Conservation (phyloP, 1,140 invertebrate species). For the Lepidurus apus region DNA sequence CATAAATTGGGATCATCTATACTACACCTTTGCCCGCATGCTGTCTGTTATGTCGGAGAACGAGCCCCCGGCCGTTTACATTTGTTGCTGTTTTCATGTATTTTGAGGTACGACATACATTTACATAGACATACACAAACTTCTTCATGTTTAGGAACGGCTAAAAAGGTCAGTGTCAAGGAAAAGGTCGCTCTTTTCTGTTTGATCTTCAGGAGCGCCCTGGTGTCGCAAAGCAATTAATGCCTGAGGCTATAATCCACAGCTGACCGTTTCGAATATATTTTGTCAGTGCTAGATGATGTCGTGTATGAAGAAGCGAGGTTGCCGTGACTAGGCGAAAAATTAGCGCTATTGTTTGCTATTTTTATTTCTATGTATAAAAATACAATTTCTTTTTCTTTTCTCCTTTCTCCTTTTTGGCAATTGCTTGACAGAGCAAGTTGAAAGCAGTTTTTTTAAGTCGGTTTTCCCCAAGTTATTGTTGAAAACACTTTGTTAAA, state of each 20-base stretch:
- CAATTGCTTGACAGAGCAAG: neutral
- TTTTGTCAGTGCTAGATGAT: neutral
- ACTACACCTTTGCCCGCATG: neutral
- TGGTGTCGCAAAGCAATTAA: neutral
- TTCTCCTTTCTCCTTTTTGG: no score
- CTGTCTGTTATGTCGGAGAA: neutral
- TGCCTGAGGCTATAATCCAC: neutral
- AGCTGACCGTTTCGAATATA: neutral
- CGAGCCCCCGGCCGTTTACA: neutral
- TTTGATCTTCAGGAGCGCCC: neutral
- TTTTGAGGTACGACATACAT: no score
- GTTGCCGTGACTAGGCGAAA: neutral
- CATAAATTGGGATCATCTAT: constrained; percentile 7
- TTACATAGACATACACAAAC: no score
- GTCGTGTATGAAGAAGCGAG: neutral
- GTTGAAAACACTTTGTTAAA: neutral
- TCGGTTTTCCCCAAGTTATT: neutral
- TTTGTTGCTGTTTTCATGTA: neutral
- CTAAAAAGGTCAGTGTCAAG: no score
- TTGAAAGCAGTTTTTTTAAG: neutral
- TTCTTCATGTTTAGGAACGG: no score
- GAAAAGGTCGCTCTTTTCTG: neutral
- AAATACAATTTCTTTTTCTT: no score
- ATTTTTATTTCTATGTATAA: neutral
- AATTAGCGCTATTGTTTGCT: neutral